phyloP scores from a whole-genome alignment of 2,797 vertebrate genomes.

The Bradypus variegatus region DNA sequence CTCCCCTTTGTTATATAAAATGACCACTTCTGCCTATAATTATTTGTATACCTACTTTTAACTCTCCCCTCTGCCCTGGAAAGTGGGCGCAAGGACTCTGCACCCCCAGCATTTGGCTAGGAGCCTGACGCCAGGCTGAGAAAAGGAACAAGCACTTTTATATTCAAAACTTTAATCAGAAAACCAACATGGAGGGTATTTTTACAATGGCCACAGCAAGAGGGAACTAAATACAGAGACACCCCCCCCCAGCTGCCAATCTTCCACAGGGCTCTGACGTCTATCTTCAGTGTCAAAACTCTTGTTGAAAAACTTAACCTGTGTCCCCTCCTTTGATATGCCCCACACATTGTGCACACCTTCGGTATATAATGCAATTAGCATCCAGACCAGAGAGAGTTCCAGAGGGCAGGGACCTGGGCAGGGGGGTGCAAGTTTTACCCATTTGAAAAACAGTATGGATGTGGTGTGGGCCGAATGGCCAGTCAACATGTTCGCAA shows the following conservation, averaged over 20 bases:
- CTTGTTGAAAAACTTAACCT: neutral
- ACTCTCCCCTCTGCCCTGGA: neutral
- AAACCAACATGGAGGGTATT: neutral
- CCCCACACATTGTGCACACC: neutral
- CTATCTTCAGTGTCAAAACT: neutral
- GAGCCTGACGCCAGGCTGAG: neutral
- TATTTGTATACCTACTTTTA: neutral
- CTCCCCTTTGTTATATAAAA: no score
- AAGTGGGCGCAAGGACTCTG: neutral
- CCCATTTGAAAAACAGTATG: neutral
- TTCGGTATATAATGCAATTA: neutral
- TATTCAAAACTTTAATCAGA: conserved; percentile 48
- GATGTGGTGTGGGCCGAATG: neutral
- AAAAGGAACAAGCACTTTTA: neutral
- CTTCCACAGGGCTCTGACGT: neutral
- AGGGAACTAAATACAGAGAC: neutral
- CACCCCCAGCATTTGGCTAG: neutral
- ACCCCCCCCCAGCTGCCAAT: neutral
- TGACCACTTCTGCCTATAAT: no score
- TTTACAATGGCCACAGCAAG: neutral
- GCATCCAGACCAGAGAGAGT: neutral
- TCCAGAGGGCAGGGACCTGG: neutral
- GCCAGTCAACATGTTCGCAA: neutral
- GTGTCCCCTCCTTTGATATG: neutral
- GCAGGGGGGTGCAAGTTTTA: neutral